Evolutionary conservation across 2,113 vertebrate genomes (phyloP).

Genomic region (Coturnix japonica): DNA sequence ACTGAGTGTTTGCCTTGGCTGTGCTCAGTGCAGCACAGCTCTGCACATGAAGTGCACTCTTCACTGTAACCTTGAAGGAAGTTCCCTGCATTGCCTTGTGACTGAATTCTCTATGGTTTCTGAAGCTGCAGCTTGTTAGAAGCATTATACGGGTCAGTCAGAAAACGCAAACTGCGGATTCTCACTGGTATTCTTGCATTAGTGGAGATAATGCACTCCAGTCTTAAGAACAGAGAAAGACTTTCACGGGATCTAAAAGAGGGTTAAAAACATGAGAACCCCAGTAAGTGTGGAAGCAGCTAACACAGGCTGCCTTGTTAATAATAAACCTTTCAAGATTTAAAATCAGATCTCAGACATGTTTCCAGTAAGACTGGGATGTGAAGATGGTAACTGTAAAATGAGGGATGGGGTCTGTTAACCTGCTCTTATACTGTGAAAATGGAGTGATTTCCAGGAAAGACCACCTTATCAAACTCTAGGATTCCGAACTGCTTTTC

Average conservation of each 20-base stretch:
- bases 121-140: fast-evolving
- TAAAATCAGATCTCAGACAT: neutral
- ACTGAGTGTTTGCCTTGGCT: neutral
- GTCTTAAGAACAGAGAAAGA: neutral
- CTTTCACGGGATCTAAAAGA: neutral
- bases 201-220: fast-evolving
- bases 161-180: fast-evolving
- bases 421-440: too few relatives aligned
- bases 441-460: neutral
- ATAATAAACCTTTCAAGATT: neutral
- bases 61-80: fast-evolving
- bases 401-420: too few relatives aligned
- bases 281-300: neutral
- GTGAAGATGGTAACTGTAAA: neutral
- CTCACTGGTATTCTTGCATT: fast-evolving
- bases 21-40: fast-evolving
- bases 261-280: neutral
- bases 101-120: fast-evolving
- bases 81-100: fast-evolving
- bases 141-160: neutral
- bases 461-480: too few relatives aligned
- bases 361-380: neutral
- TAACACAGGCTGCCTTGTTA: neutral
- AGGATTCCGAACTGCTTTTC: neutral
- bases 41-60: neutral